Conservation (phyloP, 2,797 vertebrate genomes). For the Phataginus tetradactyla region DNA sequence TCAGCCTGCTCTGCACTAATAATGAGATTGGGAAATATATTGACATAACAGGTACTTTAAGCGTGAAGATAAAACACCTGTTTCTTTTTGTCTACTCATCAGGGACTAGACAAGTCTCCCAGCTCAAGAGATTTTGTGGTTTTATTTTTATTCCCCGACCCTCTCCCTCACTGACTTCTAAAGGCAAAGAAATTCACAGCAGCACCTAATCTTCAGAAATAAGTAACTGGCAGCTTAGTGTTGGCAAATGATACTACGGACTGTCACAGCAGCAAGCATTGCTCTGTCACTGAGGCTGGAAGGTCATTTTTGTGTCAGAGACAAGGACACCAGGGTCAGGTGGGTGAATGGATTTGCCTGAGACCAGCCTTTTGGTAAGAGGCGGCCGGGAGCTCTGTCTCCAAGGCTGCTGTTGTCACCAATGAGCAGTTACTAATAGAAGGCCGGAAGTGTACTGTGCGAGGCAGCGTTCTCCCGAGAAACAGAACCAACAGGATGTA, state of each 20-base stretch:
- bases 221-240: neutral
- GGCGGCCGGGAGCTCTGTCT: neutral
- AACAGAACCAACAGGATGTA: neutral
- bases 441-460: neutral
- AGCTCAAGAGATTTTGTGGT: neutral
- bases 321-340: neutral
- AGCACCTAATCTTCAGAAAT: neutral
- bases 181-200: neutral
- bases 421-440: neutral
- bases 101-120: neutral
- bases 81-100: constrained; percentile 3
- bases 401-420: neutral
- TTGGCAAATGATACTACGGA: neutral
- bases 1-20: neutral
- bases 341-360: neutral
- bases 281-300: neutral
- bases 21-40: neutral
- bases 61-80: neutral
- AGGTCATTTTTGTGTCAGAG: neutral
- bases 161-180: neutral
- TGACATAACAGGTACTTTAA: neutral
- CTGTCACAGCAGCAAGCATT: fast-evolving
- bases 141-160: neutral
- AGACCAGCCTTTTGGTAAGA: neutral
- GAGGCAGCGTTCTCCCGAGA: neutral